Evolutionary conservation across 2,888 invertebrate genomes (phyloP), one percentile per base, ranked within the genome.

Genomic region (Theretra japonica): DNA sequence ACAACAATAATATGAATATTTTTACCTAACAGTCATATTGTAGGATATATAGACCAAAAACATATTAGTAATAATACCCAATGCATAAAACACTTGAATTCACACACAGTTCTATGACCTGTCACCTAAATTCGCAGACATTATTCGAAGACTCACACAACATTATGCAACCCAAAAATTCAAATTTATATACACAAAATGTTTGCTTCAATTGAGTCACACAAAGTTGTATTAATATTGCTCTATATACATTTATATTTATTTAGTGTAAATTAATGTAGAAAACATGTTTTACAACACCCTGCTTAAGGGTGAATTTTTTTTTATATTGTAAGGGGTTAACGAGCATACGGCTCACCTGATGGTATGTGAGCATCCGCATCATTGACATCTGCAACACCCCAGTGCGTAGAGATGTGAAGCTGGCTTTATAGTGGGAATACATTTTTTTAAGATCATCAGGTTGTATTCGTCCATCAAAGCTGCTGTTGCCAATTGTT

Each of bases 21-120:
- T 41, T 11, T 15, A 1, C 11, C 11, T 41, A 41, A 11, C 41
- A 41, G 8, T 33, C 7, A 33, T 7, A 11, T 11, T 41, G 11
- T 3, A 11, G 33, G 33, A 41, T 41, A 41, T 41, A 11, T 11
- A 41, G 15, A 41, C 11, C 41, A 41, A 3, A 41, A 41, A 41
- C 11, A 15, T 41, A 15, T 15, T 15, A 15, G 15, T 8, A 28
- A 62, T 15, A 11, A 48, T 48, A 65, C 65, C 65, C 65, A 65
- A 65, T 48, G 48, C 65, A 65, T 65, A 65, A 62, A 65, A 65
- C 62, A 48, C 58, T 17, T 15, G 23, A 17, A 48, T 48, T 65
- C 62, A 30, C 30, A 33, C 11, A 23, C 28, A 62, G 65, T 41
- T 6, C 25, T 48, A 65, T 23, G 15, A 65, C 8, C 41, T 62